A percentile compares a stretch with the other conserved stretches of the same genome.
These are phyloP conservation scores for Noctua fimbriata DNA, from an alignment of 2,888 invertebrate genomes.

Conservation along the genomic window DNA sequence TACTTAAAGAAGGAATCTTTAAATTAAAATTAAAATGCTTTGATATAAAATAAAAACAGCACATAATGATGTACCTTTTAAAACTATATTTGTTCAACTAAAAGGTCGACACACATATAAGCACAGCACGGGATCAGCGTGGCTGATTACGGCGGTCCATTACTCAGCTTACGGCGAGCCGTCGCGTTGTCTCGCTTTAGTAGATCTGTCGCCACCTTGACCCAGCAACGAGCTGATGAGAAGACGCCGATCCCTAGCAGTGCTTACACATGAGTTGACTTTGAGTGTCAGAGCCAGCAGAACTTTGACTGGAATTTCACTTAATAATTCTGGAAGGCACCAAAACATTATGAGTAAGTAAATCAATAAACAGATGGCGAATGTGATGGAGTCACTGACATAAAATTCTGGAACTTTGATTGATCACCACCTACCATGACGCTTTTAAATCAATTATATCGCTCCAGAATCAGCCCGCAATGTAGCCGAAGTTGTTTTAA, in stretches of 20 bases:
- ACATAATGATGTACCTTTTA: neutral
- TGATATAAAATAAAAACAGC: neutral
- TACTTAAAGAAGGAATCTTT: neutral
- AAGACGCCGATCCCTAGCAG: neutral
- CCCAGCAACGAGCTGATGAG: neutral
- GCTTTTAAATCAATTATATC: neutral
- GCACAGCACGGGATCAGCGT: neutral
- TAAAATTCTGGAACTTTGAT: neutral
- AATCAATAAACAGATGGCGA: neutral
- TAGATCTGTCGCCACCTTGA: neutral
- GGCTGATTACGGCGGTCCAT: neutral
- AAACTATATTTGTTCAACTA: neutral
- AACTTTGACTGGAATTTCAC: neutral
- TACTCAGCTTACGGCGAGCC: neutral
- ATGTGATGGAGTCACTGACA: neutral
- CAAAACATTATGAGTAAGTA: neutral
- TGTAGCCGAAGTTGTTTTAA: constrained; percentile 16
- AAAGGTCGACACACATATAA: neutral
- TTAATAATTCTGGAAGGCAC: neutral
- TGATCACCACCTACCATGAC: neutral
- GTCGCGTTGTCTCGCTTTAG: neutral
- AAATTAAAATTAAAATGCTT: neutral
- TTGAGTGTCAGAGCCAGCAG: neutral
- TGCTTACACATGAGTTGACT: neutral
- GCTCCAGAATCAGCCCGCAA: neutral